Conservation (phyloP, 2,888 invertebrate genomes). For the Drosophila siamana region DNA sequence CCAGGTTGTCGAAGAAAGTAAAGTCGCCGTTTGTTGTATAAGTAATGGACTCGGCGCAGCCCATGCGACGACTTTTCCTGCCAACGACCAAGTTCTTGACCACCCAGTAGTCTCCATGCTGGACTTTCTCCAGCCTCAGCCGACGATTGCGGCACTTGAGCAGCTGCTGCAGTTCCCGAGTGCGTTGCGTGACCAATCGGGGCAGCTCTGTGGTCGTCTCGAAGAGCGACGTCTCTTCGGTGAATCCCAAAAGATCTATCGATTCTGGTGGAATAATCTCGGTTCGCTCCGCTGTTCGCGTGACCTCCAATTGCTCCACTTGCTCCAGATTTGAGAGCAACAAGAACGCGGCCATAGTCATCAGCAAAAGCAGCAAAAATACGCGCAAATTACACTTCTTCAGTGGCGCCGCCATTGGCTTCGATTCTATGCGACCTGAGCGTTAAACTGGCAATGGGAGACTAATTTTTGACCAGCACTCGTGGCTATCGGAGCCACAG, state of each 20-base stretch:
- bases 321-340: slow-evolving; percentile 34
- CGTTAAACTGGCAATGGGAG: background rate
- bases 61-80: slow-evolving; percentile 84
- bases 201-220: background rate
- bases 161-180: slow-evolving; percentile 56
- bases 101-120: slow-evolving; percentile 86
- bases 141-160: slow-evolving; percentile 69
- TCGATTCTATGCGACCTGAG: background rate
- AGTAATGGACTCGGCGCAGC: slow-evolving; percentile 88
- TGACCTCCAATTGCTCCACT: background rate
- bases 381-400: slow-evolving; percentile 31
- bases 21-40: slow-evolving; percentile 90
- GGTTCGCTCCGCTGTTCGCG: too few species aligned
- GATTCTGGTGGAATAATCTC: background rate
- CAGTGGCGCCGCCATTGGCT: slow-evolving; percentile 30
- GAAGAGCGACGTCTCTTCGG: background rate
- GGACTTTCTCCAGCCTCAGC: slow-evolving; percentile 64
- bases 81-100: slow-evolving; percentile 87
- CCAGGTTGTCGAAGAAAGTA: slow-evolving; percentile 89
- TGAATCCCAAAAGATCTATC: background rate
- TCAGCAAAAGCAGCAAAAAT: slow-evolving; percentile 20
- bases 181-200: slow-evolving; percentile 26
- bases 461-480: background rate
- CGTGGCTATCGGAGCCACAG: background rate
- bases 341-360: slow-evolving; percentile 24